Conservation (phyloP, 2,113 vertebrate species). For the Platichthys flesus region DNA sequence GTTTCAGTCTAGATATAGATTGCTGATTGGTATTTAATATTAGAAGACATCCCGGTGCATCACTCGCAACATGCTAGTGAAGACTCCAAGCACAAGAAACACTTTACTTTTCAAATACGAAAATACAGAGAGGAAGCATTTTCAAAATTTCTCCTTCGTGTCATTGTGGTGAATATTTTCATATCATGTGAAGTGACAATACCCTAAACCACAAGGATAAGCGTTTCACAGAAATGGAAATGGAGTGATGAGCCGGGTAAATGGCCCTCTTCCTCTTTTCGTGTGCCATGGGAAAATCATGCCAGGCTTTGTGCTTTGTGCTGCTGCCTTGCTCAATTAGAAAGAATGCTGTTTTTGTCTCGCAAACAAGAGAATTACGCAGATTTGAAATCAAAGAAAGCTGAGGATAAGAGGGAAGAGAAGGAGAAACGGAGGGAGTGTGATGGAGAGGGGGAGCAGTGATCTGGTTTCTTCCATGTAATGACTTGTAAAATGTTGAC, state of each 20-base stretch:
- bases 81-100: constrained; percentile 4
- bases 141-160: constrained; percentile 36
- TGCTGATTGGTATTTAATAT: neutral
- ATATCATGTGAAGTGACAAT: constrained; percentile 59
- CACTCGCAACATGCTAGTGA: constrained; percentile 12
- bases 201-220: constrained; percentile 48
- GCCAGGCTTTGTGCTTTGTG: constrained; percentile 66
- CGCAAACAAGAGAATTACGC: constrained; percentile 49
- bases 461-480: constrained; percentile 35
- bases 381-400: constrained; percentile 58
- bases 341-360: constrained; percentile 54
- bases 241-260: constrained; percentile 41
- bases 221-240: constrained; percentile 65
- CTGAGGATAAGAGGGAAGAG: constrained; percentile 19
- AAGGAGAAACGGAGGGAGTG: neutral
- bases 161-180: constrained; percentile 63
- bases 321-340: constrained; percentile 49
- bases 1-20: neutral
- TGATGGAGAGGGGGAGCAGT: constrained; percentile 6
- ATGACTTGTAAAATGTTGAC: constrained; percentile 10
- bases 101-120: constrained; percentile 8
- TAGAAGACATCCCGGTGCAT: constrained; percentile 3
- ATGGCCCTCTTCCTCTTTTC: constrained; percentile 48
- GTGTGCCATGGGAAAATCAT: constrained; percentile 45
- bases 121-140: constrained; percentile 27